Conservation (phyloP, 2,888 invertebrate genomes). For the Acrobasis repandana region DNA sequence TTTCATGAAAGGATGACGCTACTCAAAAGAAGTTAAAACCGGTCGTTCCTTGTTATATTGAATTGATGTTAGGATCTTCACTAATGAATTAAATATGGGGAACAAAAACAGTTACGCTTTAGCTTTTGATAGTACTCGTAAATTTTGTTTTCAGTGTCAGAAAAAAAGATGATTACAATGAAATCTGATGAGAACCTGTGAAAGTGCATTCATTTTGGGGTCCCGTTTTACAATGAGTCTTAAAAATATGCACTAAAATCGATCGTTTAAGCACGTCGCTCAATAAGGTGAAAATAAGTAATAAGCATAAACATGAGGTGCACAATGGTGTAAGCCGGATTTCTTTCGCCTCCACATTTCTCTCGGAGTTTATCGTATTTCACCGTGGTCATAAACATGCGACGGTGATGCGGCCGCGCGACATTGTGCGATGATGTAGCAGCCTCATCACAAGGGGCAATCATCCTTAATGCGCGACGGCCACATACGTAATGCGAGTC, state of each 20-base stretch:
- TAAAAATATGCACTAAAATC: slow-evolving; percentile 52
- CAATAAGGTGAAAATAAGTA: slow-evolving; percentile 77
- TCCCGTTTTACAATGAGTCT: slow-evolving; percentile 43
- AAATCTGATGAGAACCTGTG: slow-evolving; percentile 4
- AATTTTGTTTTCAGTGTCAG: too few relatives aligned
- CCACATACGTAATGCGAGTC: slow-evolving; percentile 83
- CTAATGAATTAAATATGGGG: background rate
- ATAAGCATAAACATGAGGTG: slow-evolving; percentile 76
- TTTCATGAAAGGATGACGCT: background rate
- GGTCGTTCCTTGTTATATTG: background rate
- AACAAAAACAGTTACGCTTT: background rate
- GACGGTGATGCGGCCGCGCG: slow-evolving; percentile 70
- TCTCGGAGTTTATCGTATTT: slow-evolving; percentile 76
- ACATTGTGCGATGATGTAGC: slow-evolving; percentile 81
- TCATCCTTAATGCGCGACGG: slow-evolving; percentile 81
- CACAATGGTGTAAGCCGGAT: slow-evolving; percentile 72
- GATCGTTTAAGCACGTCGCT: slow-evolving; percentile 60
- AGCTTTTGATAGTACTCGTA: background rate
- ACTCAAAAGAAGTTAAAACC: background rate
- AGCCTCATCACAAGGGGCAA: slow-evolving; percentile 82
- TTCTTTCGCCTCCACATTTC: slow-evolving; percentile 78
- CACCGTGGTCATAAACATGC: slow-evolving; percentile 72
- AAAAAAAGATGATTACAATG: background rate
- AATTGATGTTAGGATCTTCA: background rate
- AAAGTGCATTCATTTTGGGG: slow-evolving; percentile 34